Percentiles rank a stretch among this genome's conserved stretches.
Conservation (phyloP, 2,888 invertebrate species). For the Patella depressa region DNA sequence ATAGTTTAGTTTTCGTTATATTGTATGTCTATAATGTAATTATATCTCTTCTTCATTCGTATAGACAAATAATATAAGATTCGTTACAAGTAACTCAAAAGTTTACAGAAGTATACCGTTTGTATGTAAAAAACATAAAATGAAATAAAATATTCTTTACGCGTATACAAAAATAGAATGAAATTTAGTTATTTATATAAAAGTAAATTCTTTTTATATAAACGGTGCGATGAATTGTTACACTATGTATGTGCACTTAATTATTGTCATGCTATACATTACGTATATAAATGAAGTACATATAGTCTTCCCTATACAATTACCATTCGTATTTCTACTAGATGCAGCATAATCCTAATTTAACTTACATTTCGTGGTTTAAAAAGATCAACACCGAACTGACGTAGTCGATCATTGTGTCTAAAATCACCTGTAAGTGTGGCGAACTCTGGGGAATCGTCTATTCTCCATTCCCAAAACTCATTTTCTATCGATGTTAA, state of each 20-base stretch:
- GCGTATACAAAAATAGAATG: not conserved
- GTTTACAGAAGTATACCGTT: not conserved
- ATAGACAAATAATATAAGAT: not conserved
- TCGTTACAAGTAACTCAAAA: not conserved
- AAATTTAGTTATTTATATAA: not conserved
- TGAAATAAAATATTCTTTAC: not conserved
- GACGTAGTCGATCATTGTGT: constrained; percentile 53
- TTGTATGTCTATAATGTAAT: too few relatives aligned
- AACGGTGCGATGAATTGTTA: too few relatives aligned
- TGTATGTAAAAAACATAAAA: not conserved
- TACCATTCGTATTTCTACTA: not conserved
- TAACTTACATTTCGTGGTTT: constrained; percentile 40
- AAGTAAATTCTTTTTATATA: too few relatives aligned
- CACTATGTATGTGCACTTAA: not conserved
- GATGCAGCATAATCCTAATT: not conserved
- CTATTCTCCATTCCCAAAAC: constrained; percentile 52
- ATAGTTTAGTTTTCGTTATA: too few relatives aligned
- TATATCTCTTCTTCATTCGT: too few relatives aligned
- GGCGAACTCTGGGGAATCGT: constrained; percentile 49
- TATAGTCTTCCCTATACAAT: not conserved
- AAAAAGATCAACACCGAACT: constrained; percentile 39
- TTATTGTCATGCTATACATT: not conserved
- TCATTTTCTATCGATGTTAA: constrained; percentile 36
- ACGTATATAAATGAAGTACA: not conserved
- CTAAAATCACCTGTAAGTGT: constrained; percentile 44